Evolutionary conservation across 2,888 invertebrate genomes (phyloP), one percentile per base, ranked within the genome.

Genomic region (Slavum lentiscoides): DNA sequence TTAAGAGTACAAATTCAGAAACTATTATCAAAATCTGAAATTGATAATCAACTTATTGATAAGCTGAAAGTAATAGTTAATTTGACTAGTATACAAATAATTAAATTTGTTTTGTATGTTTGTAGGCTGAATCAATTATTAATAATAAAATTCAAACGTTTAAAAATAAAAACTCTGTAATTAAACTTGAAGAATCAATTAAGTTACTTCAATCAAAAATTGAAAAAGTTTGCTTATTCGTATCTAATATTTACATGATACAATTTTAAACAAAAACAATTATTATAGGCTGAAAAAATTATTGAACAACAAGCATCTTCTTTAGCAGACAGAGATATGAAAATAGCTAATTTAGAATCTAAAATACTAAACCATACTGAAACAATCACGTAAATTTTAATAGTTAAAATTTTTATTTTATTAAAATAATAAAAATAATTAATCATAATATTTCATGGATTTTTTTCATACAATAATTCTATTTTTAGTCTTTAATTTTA

Each of bases 331-430:
- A 76, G 5, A 76, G 68, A 76, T 49, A 30, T 49, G 8, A 68
- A 49, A 68, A 76, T 76, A 23, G 39, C 66, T 43, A 15, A 68
- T 13, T 68, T 76, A 68, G 59, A 76, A 68, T 67, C 39, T 68
- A 23, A 68, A 68, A n/a, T 68, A 49, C 15, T 43, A 17, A 49
- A 43, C 4, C 1, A 30, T n/a, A 61, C n/a, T 53, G 53, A 64
- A 53, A 53, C 7, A 49, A 62, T 37, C 9, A 13, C 15, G 74
- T 74, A 64, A 62, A 30, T 62, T 4, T 55, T 11, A 70, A 59
- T 70, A 58, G 17, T 30, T 7, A 8, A 66, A 11, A 66, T 11
- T 17, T 19, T 30, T 37, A 17, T 37, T 64, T 19, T 37, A 39
- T 19, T 19, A 17, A 55, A 55, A 64, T 13, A 39, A 11, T 11